These are phyloP conservation scores for Campaea margaritaria DNA, from an alignment of 2,888 invertebrate species.

Conservation along the genomic window DNA sequence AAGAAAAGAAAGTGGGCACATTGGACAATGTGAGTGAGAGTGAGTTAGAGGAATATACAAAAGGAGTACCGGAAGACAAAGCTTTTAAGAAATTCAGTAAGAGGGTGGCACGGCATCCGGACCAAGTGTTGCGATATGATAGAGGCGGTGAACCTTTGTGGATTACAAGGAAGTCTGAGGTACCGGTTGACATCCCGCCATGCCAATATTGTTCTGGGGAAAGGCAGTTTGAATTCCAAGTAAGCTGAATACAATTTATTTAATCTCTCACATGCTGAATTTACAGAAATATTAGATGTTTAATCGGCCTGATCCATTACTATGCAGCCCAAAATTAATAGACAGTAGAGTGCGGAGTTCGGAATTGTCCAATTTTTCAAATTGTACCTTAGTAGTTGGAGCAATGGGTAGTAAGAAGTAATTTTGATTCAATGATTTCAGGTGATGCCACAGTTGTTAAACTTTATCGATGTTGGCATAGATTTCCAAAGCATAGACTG, in stretches of 20 bases:
- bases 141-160: constrained; percentile 92
- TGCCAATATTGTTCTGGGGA: constrained; percentile 90
- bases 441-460: constrained; percentile 93
- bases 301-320: no score
- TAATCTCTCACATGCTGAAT: no score
- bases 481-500: constrained; percentile 91
- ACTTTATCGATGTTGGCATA: constrained; percentile 87
- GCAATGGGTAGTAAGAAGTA: not conserved
- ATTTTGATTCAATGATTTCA: constrained; percentile 66
- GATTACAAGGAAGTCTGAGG: constrained; percentile 87
- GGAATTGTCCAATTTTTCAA: no score
- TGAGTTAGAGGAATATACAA: constrained; percentile 89
- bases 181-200: constrained; percentile 86
- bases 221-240: constrained; percentile 96
- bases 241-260: constrained; percentile 56
- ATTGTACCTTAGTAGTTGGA: no score
- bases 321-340: no score
- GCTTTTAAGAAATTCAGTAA: constrained; percentile 91
- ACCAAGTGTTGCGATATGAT: constrained; percentile 93
- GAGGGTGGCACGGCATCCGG: constrained; percentile 88
- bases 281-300: not conserved
- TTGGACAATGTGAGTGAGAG: constrained; percentile 86
- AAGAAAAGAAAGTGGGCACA: constrained; percentile 86
- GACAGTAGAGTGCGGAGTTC: no score
- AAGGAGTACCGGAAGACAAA: constrained; percentile 88